Percentiles rank a stretch among this genome's conserved stretches.
Conservation (phyloP, 2,888 invertebrate species). For the Azorinus chamasolen region DNA sequence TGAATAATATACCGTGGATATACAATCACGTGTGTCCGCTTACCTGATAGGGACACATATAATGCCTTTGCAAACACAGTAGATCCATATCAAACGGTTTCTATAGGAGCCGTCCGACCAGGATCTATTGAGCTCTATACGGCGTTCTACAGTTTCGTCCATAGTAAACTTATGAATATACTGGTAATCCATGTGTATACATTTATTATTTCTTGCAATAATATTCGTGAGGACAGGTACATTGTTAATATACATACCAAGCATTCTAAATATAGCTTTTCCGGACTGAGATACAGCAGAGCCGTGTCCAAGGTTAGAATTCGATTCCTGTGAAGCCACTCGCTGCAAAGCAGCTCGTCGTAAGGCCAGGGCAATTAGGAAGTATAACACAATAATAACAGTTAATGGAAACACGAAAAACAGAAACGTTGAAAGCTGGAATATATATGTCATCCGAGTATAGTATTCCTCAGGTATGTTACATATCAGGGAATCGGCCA, state of each 20-base stretch:
- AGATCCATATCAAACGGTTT: too few species aligned
- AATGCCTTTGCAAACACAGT: too few species aligned
- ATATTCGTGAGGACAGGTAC: too few species aligned
- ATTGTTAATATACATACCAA: constrained; percentile 75
- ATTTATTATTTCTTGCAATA: too few species aligned
- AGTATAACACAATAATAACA: constrained; percentile 92
- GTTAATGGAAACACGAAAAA: constrained; percentile 93
- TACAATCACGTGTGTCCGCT: too few species aligned
- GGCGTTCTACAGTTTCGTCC: too few species aligned
- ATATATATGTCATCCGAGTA: constrained; percentile 86
- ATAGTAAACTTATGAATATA: too few species aligned
- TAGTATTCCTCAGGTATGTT: constrained; percentile 76
- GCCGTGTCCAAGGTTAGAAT: constrained; percentile 39
- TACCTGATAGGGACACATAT: too few species aligned
- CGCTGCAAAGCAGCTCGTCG: constrained; percentile 69
- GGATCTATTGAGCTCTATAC: too few species aligned
- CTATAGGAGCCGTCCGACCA: too few species aligned
- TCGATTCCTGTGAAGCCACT: constrained; percentile 59
- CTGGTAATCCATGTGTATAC: too few species aligned
- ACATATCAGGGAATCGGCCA: constrained; percentile 79
- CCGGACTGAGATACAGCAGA: constrained; percentile 63
- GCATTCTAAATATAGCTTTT: constrained; percentile 80
- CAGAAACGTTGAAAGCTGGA: constrained; percentile 93
- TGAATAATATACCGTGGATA: too few species aligned
- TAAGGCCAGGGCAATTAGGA: constrained; percentile 81